Conservation (phyloP, 1,140 invertebrate species). For the Micrasema longulum region DNA sequence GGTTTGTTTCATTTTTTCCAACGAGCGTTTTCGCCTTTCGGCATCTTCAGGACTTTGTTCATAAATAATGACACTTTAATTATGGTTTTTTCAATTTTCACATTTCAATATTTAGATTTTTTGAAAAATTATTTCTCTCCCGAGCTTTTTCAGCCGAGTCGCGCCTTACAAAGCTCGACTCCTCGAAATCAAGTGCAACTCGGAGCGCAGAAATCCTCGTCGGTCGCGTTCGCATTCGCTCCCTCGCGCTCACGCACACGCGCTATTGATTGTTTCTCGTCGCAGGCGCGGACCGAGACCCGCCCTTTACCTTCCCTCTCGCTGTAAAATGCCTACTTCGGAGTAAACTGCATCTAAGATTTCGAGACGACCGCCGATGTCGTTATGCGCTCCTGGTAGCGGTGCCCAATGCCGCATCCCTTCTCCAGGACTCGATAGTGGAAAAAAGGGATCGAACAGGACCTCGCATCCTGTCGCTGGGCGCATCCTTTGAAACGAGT, state of each 20-base stretch:
- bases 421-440: constrained; percentile 48
- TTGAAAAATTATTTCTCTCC: no score
- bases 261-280: constrained; percentile 53
- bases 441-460: constrained; percentile 49
- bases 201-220: constrained; percentile 41
- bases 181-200: constrained; percentile 33
- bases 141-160: constrained; percentile 10
- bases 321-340: constrained; percentile 26
- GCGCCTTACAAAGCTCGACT: constrained; percentile 43
- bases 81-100: no score
- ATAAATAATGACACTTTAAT: no score
- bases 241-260: constrained; percentile 54
- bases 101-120: no score
- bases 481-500: constrained; percentile 13
- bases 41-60: no score
- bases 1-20: no score
- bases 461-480: constrained; percentile 41
- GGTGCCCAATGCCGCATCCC: constrained; percentile 53
- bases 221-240: constrained; percentile 24
- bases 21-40: no score
- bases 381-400: constrained; percentile 48
- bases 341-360: constrained; percentile 44
- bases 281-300: constrained; percentile 19
- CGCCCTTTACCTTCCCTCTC: constrained; percentile 6
- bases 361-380: constrained; percentile 13